These are phyloP conservation scores for Hypercompe scribonia DNA, from an alignment of 2,888 invertebrate species.

Conservation along the genomic window DNA sequence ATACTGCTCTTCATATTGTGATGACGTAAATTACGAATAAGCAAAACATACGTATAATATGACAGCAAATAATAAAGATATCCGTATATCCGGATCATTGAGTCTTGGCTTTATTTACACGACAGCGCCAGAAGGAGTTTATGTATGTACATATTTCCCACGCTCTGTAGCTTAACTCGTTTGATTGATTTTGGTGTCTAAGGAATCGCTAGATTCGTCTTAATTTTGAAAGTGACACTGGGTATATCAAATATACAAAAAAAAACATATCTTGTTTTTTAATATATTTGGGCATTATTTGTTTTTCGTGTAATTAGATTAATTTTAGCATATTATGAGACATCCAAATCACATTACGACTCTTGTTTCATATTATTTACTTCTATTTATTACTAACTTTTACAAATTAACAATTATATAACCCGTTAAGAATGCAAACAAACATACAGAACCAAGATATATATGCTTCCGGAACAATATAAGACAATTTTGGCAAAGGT, in stretches of 20 bases:
- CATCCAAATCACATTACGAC: too few species aligned
- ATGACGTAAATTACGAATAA: neutral
- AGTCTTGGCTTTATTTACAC: neutral
- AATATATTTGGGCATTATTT: too few species aligned
- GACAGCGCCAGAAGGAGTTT: neutral
- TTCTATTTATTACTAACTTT: too few species aligned
- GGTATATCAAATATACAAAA: neutral
- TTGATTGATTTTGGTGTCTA: neutral
- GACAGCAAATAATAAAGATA: neutral
- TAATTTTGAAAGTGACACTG: neutral
- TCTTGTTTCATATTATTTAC: too few species aligned
- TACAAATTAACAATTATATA: too few species aligned
- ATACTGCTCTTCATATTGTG: neutral
- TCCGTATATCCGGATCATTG: neutral
- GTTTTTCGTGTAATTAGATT: too few species aligned
- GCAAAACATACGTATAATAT: neutral
- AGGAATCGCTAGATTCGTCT: neutral
- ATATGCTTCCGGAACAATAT: too few species aligned
- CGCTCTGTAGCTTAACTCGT: neutral
- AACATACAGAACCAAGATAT: neutral
- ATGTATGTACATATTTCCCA: neutral
- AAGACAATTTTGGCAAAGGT: too few species aligned
- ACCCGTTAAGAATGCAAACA: too few species aligned
- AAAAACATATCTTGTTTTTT: too few species aligned
- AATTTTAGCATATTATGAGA: too few species aligned